Evolutionary conservation across 92 coral and sea anemone species (phyloP), one percentile per base, ranked within the genome.

Genomic region (Zoanthus solanderi): DNA sequence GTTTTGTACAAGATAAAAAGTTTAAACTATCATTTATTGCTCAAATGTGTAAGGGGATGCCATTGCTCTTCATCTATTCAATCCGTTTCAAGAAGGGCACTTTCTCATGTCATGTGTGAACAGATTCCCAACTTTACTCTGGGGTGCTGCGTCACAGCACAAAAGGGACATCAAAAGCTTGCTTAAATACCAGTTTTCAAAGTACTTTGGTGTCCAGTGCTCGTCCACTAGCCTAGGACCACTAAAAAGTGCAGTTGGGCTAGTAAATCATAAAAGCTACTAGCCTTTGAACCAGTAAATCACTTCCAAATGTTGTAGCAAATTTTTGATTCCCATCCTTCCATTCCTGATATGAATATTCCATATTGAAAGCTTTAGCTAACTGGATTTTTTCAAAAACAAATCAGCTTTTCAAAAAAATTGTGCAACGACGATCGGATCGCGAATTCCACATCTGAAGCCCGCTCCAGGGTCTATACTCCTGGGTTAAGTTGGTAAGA

Each of bases 401-500:
- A 73, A 56, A 73, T 73, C 78, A 45, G 57, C 31, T 73, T 73
- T 76, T 52, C 60, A 76, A 76, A 76, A 23, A 76, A 76, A 50
- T 76, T 23, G n/a, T 76, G 45, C 79, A 76, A 76, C 65, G 44
- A 76, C 63, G n/a, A 76, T 76, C 9, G 45, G 79, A 76, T 76
- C 8, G 79, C 16, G 44, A 48, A 76, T 52, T 52, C 45, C 65
- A 48, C 79, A 73, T 73, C 78, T 73, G 78, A 73, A 73, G 78
- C 60, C 58, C 58, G 11, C 81, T 46, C 81, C 45, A 50, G 81
- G 66, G 18, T 76, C 67, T 76, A 17, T 76, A 76, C 67, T 76
- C 66, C 67, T 29, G 81, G 23, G 47, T 76, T 76, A 76, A 76
- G 81, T 53, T 76, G 65, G 66, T 76, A 53, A 76, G 67, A 76